Evolutionary conservation across 1,140 invertebrate species (phyloP), one percentile per base, ranked within the genome.

Genomic region (Magallana angulata): DNA sequence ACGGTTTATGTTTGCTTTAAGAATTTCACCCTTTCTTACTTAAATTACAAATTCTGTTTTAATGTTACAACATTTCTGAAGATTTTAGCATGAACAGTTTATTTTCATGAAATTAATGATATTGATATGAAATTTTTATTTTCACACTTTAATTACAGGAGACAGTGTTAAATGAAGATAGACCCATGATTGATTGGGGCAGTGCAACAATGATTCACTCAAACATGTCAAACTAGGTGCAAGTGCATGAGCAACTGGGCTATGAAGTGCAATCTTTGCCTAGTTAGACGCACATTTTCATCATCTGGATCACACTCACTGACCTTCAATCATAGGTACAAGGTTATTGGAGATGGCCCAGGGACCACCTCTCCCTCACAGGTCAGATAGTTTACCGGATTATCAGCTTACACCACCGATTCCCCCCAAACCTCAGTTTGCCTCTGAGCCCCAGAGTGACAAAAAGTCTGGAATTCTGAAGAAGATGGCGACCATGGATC

Each of bases 401-500:
- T 48, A 62, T 16, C 14, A 64, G 6, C 57, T 59, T 1, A 18
- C 24, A 14, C 87, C 87, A 24, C 84, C 83, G 11, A 82, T 82
- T 7, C 84, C 87, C 24, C 84, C 87, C 6, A 82, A 85, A 85
- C 71, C 84, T 4, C 48, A 36, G 3, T n/a, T 57, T 3, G n/a
- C 56, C 2, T 48, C 36, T 8, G 56, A 56, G 30, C 12, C 62
- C 5, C 87, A 60, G n/a, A 12, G 1, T 58, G 57, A 84, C 16
- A 60, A 14, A 58, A 36, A 59, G 30, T 18, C 57, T 16, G 82
- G 76, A 14, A 86, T 71, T 16, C 56, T 87, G 48, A 87, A 87
- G 18, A 89, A 85, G 83, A 87, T 87, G 85, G 88, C 88, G 12
- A 87, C 88, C 0, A 16, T 60, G 14, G 86, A 89, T n/a, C 84